Percentiles rank a stretch among this genome's conserved stretches.
phyloP scores from a whole-genome alignment of 1,140 invertebrate genomes.

The Meloidogyne chitwoodi region DNA sequence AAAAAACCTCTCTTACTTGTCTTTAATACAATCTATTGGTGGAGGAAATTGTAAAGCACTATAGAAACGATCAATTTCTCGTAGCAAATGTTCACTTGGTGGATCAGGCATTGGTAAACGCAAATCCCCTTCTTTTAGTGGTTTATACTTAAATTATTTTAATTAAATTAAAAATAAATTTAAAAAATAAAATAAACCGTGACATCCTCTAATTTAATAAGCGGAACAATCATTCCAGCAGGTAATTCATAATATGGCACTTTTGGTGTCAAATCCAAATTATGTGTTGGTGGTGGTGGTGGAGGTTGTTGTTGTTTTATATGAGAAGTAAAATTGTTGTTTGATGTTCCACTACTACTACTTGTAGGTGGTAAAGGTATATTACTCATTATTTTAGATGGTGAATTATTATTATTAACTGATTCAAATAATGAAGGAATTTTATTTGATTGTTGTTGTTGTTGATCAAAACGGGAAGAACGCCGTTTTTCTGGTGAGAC shows the following conservation, averaged over 20 bases:
- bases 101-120: conserved; percentile 28
- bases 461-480: conserved; percentile 26
- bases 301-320: not conserved
- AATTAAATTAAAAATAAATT: not conserved
- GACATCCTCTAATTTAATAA: conserved; percentile 20
- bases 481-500: conserved; percentile 4
- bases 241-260: conserved; percentile 29
- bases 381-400: not conserved
- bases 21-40: conserved; percentile 13
- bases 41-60: conserved; percentile 19
- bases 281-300: not conserved
- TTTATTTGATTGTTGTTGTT: conserved; percentile 9
- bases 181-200: conserved; percentile 12
- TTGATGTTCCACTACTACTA: too few species aligned
- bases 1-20: not conserved
- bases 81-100: conserved; percentile 28
- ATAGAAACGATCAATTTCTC: conserved; percentile 43
- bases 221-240: conserved; percentile 35
- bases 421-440: conserved; percentile 13
- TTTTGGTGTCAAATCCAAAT: conserved; percentile 22
- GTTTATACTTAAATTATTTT: conserved; percentile 33
- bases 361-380: conserved; percentile 4
- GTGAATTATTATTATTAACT: not conserved
- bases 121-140: conserved; percentile 26
- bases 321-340: too few species aligned